Evolutionary conservation across 1,140 invertebrate genomes (phyloP).

Genomic region (Cyclina sinensis): DNA sequence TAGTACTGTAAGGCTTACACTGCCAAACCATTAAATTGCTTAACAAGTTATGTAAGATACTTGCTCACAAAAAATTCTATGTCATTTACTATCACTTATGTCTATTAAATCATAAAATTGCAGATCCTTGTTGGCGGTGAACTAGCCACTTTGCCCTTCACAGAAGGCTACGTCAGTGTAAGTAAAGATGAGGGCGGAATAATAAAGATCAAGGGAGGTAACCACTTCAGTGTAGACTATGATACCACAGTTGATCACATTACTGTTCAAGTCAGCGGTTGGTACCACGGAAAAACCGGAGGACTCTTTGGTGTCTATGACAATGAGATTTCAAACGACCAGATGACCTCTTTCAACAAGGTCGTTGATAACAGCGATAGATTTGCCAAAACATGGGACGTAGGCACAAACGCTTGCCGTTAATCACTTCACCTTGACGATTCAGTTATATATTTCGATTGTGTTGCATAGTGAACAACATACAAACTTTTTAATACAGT

Average conservation of each 20-base stretch:
- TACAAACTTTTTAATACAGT: too few species aligned
- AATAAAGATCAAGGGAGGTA: slow-evolving; percentile 77
- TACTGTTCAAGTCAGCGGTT: slow-evolving; percentile 86
- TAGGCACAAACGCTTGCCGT: slow-evolving; percentile 39
- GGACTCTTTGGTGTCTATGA: slow-evolving; percentile 96
- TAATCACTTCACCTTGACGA: neutral
- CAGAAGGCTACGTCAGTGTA: slow-evolving; percentile 87
- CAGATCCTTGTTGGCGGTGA: slow-evolving; percentile 87
- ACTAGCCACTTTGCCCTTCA: slow-evolving; percentile 88
- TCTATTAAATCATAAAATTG: too few species aligned
- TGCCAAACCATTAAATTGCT: too few species aligned
- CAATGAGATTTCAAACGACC: slow-evolving; percentile 94
- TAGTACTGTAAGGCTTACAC: too few species aligned
- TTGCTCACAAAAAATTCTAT: too few species aligned
- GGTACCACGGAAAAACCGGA: slow-evolving; percentile 92
- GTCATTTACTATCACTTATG: too few species aligned
- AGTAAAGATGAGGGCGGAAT: slow-evolving; percentile 86
- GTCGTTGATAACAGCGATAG: slow-evolving; percentile 83
- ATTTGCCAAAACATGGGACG: slow-evolving; percentile 73
- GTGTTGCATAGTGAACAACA: too few species aligned
- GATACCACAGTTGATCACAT: slow-evolving; percentile 79
- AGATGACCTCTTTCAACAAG: slow-evolving; percentile 88
- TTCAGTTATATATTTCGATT: too few species aligned
- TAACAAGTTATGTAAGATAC: too few species aligned
- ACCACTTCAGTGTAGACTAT: slow-evolving; percentile 83